Evolutionary conservation across 2,113 vertebrate species (phyloP).

Genomic region (Pipa parva): DNA sequence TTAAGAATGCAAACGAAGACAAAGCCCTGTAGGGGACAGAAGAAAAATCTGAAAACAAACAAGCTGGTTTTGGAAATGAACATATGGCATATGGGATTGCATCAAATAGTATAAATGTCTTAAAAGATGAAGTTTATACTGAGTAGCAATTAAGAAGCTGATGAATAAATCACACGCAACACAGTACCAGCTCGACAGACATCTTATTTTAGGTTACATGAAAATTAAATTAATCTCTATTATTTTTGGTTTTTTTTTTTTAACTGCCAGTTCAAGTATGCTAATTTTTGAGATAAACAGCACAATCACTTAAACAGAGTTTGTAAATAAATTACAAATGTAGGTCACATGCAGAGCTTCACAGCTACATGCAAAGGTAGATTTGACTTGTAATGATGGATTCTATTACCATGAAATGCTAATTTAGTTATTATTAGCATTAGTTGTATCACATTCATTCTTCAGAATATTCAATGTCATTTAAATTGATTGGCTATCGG

Average conservation of each 20-base stretch:
- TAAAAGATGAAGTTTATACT: constrained; percentile 23
- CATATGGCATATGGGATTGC: constrained; percentile 26
- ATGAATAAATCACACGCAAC: constrained; percentile 21
- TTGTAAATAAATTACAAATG: constrained; percentile 33
- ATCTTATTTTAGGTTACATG: constrained; percentile 28
- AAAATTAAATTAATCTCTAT: constrained; percentile 37
- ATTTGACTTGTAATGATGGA: constrained; percentile 34
- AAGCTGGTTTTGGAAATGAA: constrained; percentile 4
- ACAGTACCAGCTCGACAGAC: constrained; percentile 11
- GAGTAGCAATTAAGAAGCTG: constrained; percentile 27
- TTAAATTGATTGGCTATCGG: constrained; percentile 7
- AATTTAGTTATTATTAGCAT: constrained; percentile 32
- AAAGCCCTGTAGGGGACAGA: background rate
- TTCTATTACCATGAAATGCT: constrained; percentile 40
- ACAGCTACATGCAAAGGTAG: constrained; percentile 20
- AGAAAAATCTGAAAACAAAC: constrained; percentile 1
- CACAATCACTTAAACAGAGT: constrained; percentile 16
- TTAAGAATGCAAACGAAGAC: background rate
- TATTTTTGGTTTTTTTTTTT: constrained; percentile 25
- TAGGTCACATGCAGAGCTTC: constrained; percentile 23
- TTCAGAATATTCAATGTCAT: constrained; percentile 10
- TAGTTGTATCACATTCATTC: constrained; percentile 11
- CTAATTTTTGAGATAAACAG: constrained; percentile 37
- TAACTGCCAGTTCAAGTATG: constrained; percentile 19
- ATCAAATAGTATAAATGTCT: constrained; percentile 10